phyloP scores from a whole-genome alignment of 2,113 vertebrate species.

The Grammomys dolichurus region DNA sequence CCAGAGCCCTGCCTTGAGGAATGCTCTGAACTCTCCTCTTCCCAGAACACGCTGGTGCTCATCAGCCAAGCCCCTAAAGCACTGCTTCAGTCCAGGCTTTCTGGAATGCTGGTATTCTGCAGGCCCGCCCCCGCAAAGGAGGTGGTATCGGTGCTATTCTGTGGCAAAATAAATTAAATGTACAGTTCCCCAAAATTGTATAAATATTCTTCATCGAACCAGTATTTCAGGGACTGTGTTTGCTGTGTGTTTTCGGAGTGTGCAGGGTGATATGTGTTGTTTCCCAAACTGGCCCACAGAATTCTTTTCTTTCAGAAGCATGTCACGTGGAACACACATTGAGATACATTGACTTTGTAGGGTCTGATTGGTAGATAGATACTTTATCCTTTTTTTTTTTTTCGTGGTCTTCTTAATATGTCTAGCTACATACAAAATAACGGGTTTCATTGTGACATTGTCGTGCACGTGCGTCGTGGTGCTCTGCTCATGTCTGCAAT shows the following conservation, averaged over 20 bases:
- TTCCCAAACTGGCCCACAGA: slow-evolving; percentile 4
- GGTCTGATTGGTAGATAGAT: neutral
- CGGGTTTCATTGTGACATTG: neutral
- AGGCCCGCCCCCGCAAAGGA: accelerated
- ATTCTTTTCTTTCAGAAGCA: neutral
- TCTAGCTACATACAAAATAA: neutral
- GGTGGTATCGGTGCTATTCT: neutral
- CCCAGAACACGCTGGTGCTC: accelerated
- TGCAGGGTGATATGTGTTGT: neutral
- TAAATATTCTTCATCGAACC: neutral
- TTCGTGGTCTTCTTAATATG: neutral
- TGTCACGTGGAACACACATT: neutral
- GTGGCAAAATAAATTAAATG: neutral
- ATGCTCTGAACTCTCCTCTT: neutral
- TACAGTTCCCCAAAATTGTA: neutral
- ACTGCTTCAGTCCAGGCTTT: neutral
- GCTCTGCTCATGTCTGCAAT: neutral
- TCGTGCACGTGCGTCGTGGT: neutral
- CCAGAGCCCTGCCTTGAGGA: neutral
- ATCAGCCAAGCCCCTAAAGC: neutral
- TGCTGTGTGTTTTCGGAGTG: neutral
- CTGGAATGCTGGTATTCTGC: neutral
- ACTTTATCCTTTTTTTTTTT: neutral
- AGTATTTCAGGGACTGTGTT: neutral
- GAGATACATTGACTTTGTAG: neutral